Conservation (phyloP, 2,888 invertebrate genomes). For the Leucophenga montana region DNA sequence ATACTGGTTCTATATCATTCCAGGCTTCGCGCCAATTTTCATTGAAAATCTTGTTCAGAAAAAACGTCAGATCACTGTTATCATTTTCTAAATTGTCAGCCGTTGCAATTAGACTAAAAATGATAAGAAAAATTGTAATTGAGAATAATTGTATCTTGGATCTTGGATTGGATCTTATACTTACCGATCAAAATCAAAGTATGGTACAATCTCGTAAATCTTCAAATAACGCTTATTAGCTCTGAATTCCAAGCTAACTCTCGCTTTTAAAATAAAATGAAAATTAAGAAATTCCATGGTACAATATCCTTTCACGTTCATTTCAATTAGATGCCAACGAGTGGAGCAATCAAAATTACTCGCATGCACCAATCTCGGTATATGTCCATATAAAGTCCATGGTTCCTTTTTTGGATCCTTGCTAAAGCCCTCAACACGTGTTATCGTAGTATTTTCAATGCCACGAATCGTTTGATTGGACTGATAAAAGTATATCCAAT, state of each 20-base stretch:
- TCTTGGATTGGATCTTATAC: background rate
- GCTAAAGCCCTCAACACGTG: slow-evolving; percentile 48
- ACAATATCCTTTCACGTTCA: slow-evolving; percentile 42
- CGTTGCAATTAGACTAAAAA: background rate
- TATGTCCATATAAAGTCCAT: slow-evolving; percentile 45
- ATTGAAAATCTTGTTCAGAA: background rate
- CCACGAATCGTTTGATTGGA: slow-evolving; percentile 51
- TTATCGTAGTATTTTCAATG: slow-evolving; percentile 56
- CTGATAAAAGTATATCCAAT: slow-evolving; percentile 50
- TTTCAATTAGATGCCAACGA: slow-evolving; percentile 47
- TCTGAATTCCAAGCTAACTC: slow-evolving; percentile 50
- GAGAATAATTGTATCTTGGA: no score
- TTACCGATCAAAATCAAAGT: slow-evolving; percentile 51
- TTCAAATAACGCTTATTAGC: slow-evolving; percentile 54
- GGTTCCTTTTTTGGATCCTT: slow-evolving; percentile 45
- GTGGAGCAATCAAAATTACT: slow-evolving; percentile 48
- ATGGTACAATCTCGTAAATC: slow-evolving; percentile 50
- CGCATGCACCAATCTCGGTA: slow-evolving; percentile 50
- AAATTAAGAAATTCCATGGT: slow-evolving; percentile 52
- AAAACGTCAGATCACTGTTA: background rate
- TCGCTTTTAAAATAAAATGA: slow-evolving; percentile 45
- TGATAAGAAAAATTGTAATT: background rate
- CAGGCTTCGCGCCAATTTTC: background rate
- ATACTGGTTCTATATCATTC: background rate
- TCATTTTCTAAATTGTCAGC: background rate